These are phyloP conservation scores for Glaucopsyche alexis DNA, from an alignment of 2,888 invertebrate species.

Conservation along the genomic window DNA sequence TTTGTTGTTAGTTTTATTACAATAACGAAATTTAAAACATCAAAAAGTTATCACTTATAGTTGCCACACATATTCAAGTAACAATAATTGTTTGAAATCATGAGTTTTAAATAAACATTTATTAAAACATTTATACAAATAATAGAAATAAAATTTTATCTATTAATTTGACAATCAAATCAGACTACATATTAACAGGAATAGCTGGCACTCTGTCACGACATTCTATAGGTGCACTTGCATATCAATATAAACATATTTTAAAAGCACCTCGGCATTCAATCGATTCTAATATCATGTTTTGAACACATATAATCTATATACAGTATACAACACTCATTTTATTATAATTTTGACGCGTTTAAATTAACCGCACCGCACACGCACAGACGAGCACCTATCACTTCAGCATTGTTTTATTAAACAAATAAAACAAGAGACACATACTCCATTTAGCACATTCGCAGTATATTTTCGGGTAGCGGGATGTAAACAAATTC, in stretches of 20 bases:
- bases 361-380: too few species aligned
- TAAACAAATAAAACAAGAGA: not conserved
- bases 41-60: not conserved
- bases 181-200: not conserved
- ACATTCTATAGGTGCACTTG: not conserved
- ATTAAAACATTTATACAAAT: too few species aligned
- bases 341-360: too few species aligned
- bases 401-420: not conserved
- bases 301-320: not conserved
- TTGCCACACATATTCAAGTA: not conserved
- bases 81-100: not conserved
- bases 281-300: not conserved
- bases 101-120: too few species aligned
- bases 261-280: not conserved
- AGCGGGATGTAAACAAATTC: not conserved
- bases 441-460: not conserved
- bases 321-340: too few species aligned
- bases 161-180: too few species aligned
- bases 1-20: not conserved
- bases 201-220: not conserved
- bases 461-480: not conserved
- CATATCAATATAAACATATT: not conserved
- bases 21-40: not conserved
- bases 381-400: not conserved
- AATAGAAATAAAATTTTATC: too few species aligned